Percentiles rank a stretch among this genome's conserved stretches.
Conservation (phyloP, 2,797 vertebrate genomes). For the Mormyrops boulengeri region DNA sequence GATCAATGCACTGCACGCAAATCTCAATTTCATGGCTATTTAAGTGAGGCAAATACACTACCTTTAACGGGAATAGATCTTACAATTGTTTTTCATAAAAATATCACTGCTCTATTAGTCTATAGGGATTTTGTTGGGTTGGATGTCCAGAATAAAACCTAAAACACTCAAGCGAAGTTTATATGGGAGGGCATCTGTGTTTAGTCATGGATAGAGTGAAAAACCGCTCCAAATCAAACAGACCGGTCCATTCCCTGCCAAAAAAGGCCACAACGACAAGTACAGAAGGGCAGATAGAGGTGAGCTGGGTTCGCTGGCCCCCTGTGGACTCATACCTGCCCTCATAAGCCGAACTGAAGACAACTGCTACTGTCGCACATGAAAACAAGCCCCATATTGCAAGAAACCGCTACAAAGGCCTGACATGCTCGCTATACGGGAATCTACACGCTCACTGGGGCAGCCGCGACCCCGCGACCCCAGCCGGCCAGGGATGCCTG, state of each 20-base stretch:
- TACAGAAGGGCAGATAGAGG: not conserved
- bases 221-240: conserved; percentile 43
- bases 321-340: not conserved
- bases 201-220: conserved; percentile 45
- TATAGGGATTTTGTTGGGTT: not conserved
- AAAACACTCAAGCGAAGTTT: not conserved
- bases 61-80: not conserved
- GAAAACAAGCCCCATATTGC: not conserved
- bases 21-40: not conserved
- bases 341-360: not conserved
- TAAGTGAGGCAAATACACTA: not conserved
- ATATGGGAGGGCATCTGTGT: conserved; percentile 30
- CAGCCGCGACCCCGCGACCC: not conserved
- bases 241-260: conserved; percentile 23
- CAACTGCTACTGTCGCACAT: not conserved
- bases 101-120: not conserved
- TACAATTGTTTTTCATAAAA: not conserved
- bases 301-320: no score
- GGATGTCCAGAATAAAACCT: not conserved
- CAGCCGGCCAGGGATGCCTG: not conserved
- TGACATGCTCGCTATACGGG: not conserved
- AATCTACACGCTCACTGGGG: not conserved
- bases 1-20: not conserved
- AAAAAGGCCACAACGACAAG: conserved; percentile 16
- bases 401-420: not conserved